A percentile compares a stretch with the other conserved stretches of the same genome.
These are phyloP conservation scores for Beroe ovata DNA, from an alignment of 37 sponge, comb jelly and placozoan species.

Conservation along the genomic window DNA sequence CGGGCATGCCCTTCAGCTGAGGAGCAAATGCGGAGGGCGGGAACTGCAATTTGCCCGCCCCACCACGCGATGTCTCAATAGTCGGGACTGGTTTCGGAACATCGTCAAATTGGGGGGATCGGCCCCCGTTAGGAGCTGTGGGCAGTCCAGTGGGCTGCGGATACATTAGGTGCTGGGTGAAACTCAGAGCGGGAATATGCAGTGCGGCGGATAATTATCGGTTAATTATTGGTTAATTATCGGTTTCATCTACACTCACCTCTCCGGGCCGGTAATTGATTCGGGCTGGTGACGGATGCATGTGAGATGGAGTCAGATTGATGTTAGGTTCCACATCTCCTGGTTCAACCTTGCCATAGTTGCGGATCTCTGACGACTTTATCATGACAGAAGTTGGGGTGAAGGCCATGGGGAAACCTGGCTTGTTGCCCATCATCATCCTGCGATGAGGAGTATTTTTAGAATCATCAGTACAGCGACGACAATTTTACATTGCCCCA, in stretches of 20 bases:
- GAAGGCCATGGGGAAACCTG: conserved; percentile 63
- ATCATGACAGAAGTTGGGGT: conserved; percentile 61
- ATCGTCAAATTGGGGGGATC: conserved; percentile 17
- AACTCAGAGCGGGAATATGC: no score
- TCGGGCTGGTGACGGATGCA: not conserved
- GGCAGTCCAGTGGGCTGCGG: not conserved
- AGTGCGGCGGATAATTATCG: no score
- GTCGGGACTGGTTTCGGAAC: conserved; percentile 45
- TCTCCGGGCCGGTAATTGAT: conserved; percentile 10
- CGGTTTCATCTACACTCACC: not conserved
- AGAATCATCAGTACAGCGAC: no score
- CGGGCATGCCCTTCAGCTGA: conserved; percentile 53
- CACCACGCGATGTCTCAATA: conserved; percentile 55
- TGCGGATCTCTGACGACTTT: conserved; percentile 27
- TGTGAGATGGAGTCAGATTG: conserved; percentile 64
- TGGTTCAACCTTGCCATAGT: conserved; percentile 8
- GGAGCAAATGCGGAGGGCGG: conserved; percentile 38
- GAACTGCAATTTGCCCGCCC: conserved; percentile 8
- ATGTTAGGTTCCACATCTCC: conserved; percentile 46
- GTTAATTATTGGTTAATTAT: no score
- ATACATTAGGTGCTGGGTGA: no score
- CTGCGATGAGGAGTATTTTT: conserved; percentile 3
- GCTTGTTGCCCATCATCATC: conserved; percentile 35
- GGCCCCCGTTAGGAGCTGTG: not conserved
- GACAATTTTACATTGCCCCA: no score